Percentiles rank a stretch among this genome's conserved stretches.
Evolutionary conservation across 1,140 invertebrate species (phyloP).

Genomic region (Melitaea cinxia): DNA sequence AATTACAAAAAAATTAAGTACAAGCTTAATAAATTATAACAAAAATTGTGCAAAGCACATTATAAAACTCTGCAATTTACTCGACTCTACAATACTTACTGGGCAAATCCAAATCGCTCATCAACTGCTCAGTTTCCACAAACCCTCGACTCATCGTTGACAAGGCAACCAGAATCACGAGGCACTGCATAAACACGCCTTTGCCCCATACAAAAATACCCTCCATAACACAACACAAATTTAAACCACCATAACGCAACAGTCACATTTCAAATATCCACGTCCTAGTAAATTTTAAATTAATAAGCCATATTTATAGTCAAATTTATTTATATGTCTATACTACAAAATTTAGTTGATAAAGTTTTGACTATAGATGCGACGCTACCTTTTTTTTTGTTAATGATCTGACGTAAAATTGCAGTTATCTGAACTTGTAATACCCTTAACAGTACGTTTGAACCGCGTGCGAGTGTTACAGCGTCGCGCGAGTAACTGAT

Average conservation of each 20-base stretch:
- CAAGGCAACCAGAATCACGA: conserved; percentile 40
- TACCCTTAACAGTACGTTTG: background rate
- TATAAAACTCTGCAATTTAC: background rate
- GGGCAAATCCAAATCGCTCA: conserved; percentile 65
- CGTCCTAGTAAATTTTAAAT: too few species aligned
- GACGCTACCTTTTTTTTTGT: too few species aligned
- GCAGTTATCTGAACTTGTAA: background rate
- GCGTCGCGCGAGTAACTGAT: conserved; percentile 61
- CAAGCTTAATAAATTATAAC: too few species aligned
- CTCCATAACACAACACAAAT: conserved; percentile 14
- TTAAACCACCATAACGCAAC: conserved; percentile 3
- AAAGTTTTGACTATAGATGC: too few species aligned
- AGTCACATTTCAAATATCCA: conserved; percentile 30
- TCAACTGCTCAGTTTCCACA: conserved; percentile 65
- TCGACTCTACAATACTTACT: conserved; percentile 42
- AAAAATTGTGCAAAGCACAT: background rate
- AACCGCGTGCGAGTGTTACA: conserved; percentile 54
- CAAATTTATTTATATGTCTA: too few species aligned
- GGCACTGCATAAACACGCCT: conserved; percentile 25
- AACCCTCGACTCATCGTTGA: conserved; percentile 49
- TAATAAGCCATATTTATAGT: too few species aligned
- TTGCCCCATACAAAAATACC: conserved; percentile 3
- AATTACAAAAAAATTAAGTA: too few species aligned
- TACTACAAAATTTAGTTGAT: too few species aligned
- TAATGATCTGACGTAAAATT: background rate